These are phyloP conservation scores for Dipodomys spectabilis DNA, from an alignment of 2,113 vertebrate species.

Conservation along the genomic window DNA sequence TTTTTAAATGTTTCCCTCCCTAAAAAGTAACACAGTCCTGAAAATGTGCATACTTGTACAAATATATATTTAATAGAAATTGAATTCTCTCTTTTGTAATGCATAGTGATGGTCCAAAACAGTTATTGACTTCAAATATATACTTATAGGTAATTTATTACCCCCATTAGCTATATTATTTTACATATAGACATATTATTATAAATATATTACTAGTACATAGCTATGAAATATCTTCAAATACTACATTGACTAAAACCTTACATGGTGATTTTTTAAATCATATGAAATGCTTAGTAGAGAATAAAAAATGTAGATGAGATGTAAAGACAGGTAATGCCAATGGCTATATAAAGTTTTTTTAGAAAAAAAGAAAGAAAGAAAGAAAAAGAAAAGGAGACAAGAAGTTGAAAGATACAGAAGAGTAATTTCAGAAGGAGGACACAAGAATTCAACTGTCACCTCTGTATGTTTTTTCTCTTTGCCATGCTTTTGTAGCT, in stretches of 20 bases:
- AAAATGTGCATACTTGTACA: neutral
- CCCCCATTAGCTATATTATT: neutral
- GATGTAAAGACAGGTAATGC: fast-evolving
- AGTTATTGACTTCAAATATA: neutral
- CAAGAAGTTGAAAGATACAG: neutral
- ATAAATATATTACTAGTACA: neutral
- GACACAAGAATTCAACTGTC: too few relatives aligned
- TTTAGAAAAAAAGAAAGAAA: neutral
- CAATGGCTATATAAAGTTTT: neutral
- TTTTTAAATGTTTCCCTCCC: neutral
- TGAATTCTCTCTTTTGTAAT: neutral
- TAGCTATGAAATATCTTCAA: neutral
- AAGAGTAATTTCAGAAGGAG: neutral
- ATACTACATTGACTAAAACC: neutral
- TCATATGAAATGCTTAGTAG: neutral
- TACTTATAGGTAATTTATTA: neutral
- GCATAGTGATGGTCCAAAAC: neutral
- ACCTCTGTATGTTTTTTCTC: neutral
- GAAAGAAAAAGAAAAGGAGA: neutral
- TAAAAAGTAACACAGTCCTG: neutral
- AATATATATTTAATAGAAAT: neutral
- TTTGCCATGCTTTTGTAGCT: too few relatives aligned
- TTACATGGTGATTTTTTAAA: neutral
- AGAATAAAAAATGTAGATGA: neutral
- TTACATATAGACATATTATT: neutral